These are phyloP conservation scores for Trichoplusia ni DNA, from an alignment of 1,140 invertebrate genomes.

Conservation along the genomic window DNA sequence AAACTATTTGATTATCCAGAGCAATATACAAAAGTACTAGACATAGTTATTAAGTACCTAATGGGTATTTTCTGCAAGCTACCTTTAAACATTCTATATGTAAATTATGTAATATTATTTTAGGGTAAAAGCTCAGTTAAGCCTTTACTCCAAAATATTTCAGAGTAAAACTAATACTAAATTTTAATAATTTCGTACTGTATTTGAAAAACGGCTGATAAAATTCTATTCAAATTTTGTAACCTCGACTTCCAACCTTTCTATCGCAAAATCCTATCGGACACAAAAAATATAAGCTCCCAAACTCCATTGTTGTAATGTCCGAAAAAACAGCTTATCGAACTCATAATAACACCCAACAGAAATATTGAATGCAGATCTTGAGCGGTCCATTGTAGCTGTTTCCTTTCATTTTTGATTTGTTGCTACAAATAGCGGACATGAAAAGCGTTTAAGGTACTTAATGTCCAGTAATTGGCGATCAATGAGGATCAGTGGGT, in stretches of 20 bases:
- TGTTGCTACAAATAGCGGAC: constrained; percentile 78
- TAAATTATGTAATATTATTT: too few relatives aligned
- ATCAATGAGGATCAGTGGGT: constrained; percentile 81
- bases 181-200: too few relatives aligned
- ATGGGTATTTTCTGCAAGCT: too few relatives aligned
- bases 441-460: constrained; percentile 79
- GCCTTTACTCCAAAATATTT: too few relatives aligned
- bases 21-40: too few relatives aligned
- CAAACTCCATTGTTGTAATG: constrained; percentile 56
- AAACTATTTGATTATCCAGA: too few relatives aligned
- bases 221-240: constrained; percentile 24
- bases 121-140: too few relatives aligned
- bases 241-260: constrained; percentile 36
- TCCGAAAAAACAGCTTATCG: constrained; percentile 66
- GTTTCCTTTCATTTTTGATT: constrained; percentile 75
- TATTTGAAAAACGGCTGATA: not conserved
- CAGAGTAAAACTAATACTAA: too few relatives aligned
- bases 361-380: constrained; percentile 64
- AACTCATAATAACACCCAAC: constrained; percentile 68
- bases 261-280: constrained; percentile 42
- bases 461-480: constrained; percentile 82
- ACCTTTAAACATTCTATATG: too few relatives aligned
- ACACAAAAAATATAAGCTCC: constrained; percentile 51
- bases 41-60: too few relatives aligned
- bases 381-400: constrained; percentile 71